Percentiles rank a stretch among this genome's conserved stretches.
These are phyloP conservation scores for Littorina saxatilis DNA, from an alignment of 1,140 invertebrate species.

Conservation along the genomic window DNA sequence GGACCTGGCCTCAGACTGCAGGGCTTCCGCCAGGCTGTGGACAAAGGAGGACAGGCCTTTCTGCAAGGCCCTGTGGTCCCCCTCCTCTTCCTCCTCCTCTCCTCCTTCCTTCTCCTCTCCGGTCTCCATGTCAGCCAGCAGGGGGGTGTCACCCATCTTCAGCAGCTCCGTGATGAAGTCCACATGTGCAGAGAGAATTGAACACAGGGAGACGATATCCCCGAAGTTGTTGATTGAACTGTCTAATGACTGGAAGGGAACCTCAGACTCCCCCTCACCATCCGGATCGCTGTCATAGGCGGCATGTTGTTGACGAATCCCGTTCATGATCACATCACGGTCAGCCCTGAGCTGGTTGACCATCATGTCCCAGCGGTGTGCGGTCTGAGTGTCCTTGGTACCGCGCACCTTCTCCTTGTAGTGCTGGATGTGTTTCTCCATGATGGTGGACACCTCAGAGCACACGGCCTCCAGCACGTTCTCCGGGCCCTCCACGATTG, in stretches of 20 bases:
- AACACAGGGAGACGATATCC: conserved; percentile 59
- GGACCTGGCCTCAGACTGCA: conserved; percentile 62
- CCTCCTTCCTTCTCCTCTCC: conserved; percentile 11
- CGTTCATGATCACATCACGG: conserved; percentile 38
- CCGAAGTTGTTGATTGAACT: conserved; percentile 57
- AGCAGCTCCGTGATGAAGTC: conserved; percentile 55
- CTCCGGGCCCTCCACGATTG: conserved; percentile 50
- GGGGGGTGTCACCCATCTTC: conserved; percentile 52
- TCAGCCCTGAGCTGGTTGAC: conserved; percentile 42
- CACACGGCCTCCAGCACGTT: conserved; percentile 54
- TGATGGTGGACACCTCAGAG: conserved; percentile 55
- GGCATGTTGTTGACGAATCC: conserved; percentile 40
- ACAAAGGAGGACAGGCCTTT: conserved; percentile 42
- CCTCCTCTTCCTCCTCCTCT: conserved; percentile 19
- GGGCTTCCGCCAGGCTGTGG: conserved; percentile 54
- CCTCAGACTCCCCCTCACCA: conserved; percentile 33
- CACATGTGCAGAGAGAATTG: conserved; percentile 53
- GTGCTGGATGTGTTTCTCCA: conserved; percentile 53
- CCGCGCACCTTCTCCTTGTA: conserved; percentile 51
- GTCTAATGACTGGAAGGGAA: conserved; percentile 51
- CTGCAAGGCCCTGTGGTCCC: conserved; percentile 32
- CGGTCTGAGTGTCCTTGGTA: conserved; percentile 41
- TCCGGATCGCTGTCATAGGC: conserved; percentile 34
- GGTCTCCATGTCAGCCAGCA: conserved; percentile 46
- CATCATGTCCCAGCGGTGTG: conserved; percentile 48